Percentiles rank a stretch among this genome's conserved stretches.
Evolutionary conservation across 2,113 vertebrate species (phyloP).

Genomic region (Vulpes vulpes): DNA sequence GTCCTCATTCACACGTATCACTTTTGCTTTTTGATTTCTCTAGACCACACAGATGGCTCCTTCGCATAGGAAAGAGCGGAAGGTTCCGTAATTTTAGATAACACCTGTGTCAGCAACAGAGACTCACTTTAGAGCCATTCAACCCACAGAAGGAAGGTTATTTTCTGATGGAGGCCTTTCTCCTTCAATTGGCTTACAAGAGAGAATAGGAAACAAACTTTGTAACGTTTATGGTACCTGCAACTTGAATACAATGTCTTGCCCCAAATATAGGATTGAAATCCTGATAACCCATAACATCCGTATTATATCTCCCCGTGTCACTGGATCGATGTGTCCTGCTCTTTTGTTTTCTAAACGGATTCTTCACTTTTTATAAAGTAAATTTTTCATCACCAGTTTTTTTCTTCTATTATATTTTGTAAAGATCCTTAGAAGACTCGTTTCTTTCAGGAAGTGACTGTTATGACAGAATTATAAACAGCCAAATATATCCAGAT

Average conservation of each 20-base stretch:
- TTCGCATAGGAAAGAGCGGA: background rate
- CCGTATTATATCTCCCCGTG: slow-evolving; percentile 39
- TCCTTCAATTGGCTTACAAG: slow-evolving; percentile 69
- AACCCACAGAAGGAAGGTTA: slow-evolving; percentile 55
- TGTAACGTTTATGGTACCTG: slow-evolving; percentile 26
- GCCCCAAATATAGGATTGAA: slow-evolving; percentile 74
- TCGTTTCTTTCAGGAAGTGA: slow-evolving; percentile 67
- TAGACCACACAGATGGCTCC: background rate
- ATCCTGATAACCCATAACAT: slow-evolving; percentile 65
- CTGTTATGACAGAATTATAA: slow-evolving; percentile 73
- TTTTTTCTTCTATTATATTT: slow-evolving; percentile 32
- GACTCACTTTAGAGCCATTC: slow-evolving; percentile 51
- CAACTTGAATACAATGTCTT: slow-evolving; percentile 49
- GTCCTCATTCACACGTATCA: background rate
- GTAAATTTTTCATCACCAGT: slow-evolving; percentile 61
- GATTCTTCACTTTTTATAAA: slow-evolving; percentile 71
- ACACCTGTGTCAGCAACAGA: background rate
- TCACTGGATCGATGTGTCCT: slow-evolving; percentile 48
- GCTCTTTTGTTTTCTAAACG: slow-evolving; percentile 70
- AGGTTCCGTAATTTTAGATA: slow-evolving; percentile 35
- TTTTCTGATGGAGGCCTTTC: slow-evolving; percentile 56
- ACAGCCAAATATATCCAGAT: slow-evolving; percentile 70
- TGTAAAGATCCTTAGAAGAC: slow-evolving; percentile 65
- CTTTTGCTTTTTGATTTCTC: background rate
- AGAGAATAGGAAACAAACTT: slow-evolving; percentile 73